phyloP scores from a whole-genome alignment of 35 echinoderm and acorn worm genomes.

The Amphiura filiformis region DNA sequence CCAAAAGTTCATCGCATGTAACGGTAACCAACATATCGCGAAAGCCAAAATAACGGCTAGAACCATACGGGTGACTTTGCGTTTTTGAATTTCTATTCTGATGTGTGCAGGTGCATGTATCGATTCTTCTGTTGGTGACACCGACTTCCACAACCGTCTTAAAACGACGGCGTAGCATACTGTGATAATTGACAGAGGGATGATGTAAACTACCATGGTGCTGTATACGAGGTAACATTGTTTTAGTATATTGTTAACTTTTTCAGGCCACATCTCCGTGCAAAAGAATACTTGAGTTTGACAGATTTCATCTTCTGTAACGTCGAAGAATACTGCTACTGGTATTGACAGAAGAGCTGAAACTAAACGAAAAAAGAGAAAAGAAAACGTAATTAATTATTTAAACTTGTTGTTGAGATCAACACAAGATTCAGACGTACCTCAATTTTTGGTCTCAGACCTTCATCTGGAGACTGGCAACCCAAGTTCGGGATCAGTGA shows the following conservation, averaged over 20 bases:
- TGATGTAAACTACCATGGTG: conserved; percentile 57
- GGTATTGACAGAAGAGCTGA: conserved; percentile 74
- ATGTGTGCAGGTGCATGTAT: conserved; percentile 17
- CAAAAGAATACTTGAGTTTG: conserved; percentile 7
- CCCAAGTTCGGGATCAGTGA: too few species aligned
- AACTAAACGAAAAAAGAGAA: conserved; percentile 33
- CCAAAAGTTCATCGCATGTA: conserved; percentile 73
- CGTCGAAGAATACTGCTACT: conserved; percentile 65
- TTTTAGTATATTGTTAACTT: conserved; percentile 17
- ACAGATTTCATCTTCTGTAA: neutral
- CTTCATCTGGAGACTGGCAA: too few species aligned
- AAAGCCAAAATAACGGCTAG: conserved; percentile 80
- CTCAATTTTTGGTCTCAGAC: too few species aligned
- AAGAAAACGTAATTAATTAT: too few species aligned
- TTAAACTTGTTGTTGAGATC: too few species aligned
- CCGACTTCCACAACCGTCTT: conserved; percentile 59
- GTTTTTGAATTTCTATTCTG: conserved; percentile 64
- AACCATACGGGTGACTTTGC: conserved; percentile 80
- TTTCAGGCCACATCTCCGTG: conserved; percentile 54
- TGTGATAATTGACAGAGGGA: conserved; percentile 68
- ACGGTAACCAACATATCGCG: conserved; percentile 78
- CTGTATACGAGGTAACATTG: conserved; percentile 62
- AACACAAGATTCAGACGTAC: too few species aligned
- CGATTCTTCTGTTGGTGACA: conserved; percentile 55
- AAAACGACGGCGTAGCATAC: conserved; percentile 83